Base-by-base conservation (phyloP, 2,113 vertebrate species). In the Eleginops maclovinus region DNA sequence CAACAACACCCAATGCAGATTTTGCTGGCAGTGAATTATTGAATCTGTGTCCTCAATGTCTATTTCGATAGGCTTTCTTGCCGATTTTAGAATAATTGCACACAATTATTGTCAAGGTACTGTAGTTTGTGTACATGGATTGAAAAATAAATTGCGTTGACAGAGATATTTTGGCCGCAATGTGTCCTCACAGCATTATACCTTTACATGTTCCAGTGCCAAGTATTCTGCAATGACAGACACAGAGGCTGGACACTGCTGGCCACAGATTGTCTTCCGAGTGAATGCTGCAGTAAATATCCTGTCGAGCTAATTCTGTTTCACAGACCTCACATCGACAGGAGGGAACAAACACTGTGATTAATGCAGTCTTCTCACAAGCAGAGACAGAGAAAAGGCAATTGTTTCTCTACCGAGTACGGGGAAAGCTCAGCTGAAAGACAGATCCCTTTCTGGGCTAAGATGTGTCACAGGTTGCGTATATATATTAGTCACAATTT, bases 281-380 rank as follows among this genome's bases (percentile, higher is more conserved):
- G 74, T 66, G 74, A 74, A 81, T 60, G 69, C 71, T 67, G 24
- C 65, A 67, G 59, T 47, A 53, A 49, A 72, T 61, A 68, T 72
- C 72, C 68, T 53, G 22, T 82, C 67, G 54, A 41, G 66, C 36
- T 51, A 69, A 85, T 88, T 85, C 41, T 74, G 36, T 54, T 61
- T 65, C 62, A 47, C 54, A 72, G 41, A 72, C 49, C 55, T 67
- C 17, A 12, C 55, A 62, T 11, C 28, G 24, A 70, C 46, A 61
- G 54, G 1, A 1, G 58, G 68, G 70, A 83, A 82, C 55, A 80
- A 68, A 74, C 21, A 21, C 43, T 49, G 59, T 65, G 71, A 89
- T 70, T 81, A 85, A 86, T 81, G 69, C 36, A 16, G 58, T 56
- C 53, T 87, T 55, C 66, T 28, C 69, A 60, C 65, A 62, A 56